Conservation (phyloP, 2,797 vertebrate species). For the Danionella dracula region DNA sequence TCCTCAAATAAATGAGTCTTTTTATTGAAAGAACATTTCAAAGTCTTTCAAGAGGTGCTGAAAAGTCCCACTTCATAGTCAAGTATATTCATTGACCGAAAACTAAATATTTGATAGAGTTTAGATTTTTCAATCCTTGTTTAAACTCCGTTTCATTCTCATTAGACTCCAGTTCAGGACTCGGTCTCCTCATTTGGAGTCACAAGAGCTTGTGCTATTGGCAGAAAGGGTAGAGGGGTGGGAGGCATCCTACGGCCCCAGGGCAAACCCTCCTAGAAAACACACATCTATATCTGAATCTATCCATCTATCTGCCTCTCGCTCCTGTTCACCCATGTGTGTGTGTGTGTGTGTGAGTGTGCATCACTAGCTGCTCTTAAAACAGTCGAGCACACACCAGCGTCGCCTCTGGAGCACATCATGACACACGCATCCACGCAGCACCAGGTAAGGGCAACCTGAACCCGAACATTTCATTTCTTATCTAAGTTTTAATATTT, state of each 20-base stretch:
- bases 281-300: slow-evolving; percentile 73
- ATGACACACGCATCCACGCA: slow-evolving; percentile 49
- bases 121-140: too few species aligned
- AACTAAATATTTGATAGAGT: too few species aligned
- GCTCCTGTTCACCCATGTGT: slow-evolving; percentile 54
- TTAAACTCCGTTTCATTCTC: slow-evolving; percentile 44
- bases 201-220: slow-evolving; percentile 23
- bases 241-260: slow-evolving; percentile 74
- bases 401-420: slow-evolving; percentile 45
- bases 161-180: slow-evolving; percentile 14
- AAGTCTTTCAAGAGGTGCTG: too few species aligned
- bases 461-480: too few species aligned
- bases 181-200: slow-evolving; percentile 9
- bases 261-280: slow-evolving; percentile 85
- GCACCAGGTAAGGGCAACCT: slow-evolving; percentile 49
- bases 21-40: too few species aligned
- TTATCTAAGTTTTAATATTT: too few species aligned
- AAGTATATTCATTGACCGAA: too few species aligned
- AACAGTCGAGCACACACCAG: slow-evolving; percentile 18
- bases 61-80: too few species aligned
- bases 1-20: too few species aligned
- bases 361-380: slow-evolving; percentile 23
- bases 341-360: slow-evolving; percentile 2
- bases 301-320: slow-evolving; percentile 49
- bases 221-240: slow-evolving; percentile 37